These are phyloP conservation scores for Lindbergichthys nudifrons DNA, from an alignment of 2,797 vertebrate species.

Conservation along the genomic window DNA sequence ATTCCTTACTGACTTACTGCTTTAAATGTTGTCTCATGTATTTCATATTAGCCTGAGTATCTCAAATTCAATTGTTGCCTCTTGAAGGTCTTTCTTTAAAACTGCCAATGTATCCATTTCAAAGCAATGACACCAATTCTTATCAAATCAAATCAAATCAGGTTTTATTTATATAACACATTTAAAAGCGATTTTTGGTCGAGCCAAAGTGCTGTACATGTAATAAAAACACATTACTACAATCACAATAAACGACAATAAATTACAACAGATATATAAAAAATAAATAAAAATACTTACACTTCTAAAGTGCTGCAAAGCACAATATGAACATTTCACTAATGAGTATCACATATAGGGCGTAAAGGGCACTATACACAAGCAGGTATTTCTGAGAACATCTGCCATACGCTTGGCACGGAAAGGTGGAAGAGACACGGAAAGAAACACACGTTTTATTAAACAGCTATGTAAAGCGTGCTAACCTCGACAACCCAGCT, in stretches of 20 bases:
- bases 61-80: constrained; percentile 12
- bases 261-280: too few relatives aligned
- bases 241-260: too few relatives aligned
- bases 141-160: too few relatives aligned
- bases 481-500: too few relatives aligned
- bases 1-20: constrained; percentile 19
- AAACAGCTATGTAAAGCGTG: too few relatives aligned
- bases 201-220: too few relatives aligned
- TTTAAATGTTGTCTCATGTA: constrained; percentile 41
- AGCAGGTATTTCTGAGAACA: background rate
- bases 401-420: background rate
- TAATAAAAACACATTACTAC: too few relatives aligned
- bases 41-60: constrained; percentile 11
- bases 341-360: constrained; percentile 2
- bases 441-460: too few relatives aligned
- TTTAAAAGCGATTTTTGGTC: too few relatives aligned
- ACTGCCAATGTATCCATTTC: constrained; percentile 28
- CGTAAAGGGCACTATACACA: background rate
- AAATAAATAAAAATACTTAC: too few relatives aligned
- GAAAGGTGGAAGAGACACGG: too few relatives aligned
- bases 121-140: constrained; percentile 9
- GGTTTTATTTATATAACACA: too few relatives aligned
- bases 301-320: constrained; percentile 11
- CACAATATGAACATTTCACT: constrained; percentile 6
- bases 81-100: constrained; percentile 11